Conservation (phyloP, 2,888 invertebrate species). For the Lepeophtheirus nordmannii region DNA sequence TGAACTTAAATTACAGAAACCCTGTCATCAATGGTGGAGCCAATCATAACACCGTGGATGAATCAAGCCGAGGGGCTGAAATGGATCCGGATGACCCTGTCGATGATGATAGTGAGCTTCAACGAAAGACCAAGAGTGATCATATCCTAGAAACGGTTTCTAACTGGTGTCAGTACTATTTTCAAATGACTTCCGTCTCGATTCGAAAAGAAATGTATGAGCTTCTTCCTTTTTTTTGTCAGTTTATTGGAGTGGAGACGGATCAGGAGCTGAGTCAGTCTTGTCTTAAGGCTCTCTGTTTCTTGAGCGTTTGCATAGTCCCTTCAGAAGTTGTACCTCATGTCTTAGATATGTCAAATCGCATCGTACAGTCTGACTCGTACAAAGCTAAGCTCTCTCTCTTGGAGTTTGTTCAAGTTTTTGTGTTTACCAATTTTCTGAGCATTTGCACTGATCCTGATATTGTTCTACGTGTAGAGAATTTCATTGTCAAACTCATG, state of each 20-base stretch:
- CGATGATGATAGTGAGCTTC: background rate
- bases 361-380: slow-evolving; percentile 28
- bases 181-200: slow-evolving; percentile 14
- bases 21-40: slow-evolving; percentile 13
- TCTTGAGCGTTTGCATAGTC: slow-evolving; percentile 10
- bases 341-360: slow-evolving; percentile 12
- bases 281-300: slow-evolving; percentile 22
- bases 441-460: slow-evolving; percentile 31
- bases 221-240: slow-evolving; percentile 21
- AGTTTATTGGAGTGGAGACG: slow-evolving; percentile 22
- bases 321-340: slow-evolving; percentile 9
- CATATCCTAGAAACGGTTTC: slow-evolving; percentile 20
- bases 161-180: background rate
- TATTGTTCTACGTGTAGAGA: slow-evolving; percentile 37
- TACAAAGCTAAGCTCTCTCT: slow-evolving; percentile 40
- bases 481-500: slow-evolving; percentile 49
- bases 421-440: slow-evolving; percentile 41
- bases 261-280: slow-evolving; percentile 20
- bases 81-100: background rate
- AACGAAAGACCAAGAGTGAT: background rate
- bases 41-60: background rate
- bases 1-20: slow-evolving; percentile 13
- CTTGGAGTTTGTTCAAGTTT: slow-evolving; percentile 37
- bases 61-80: background rate
- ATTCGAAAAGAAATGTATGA: slow-evolving; percentile 13